These are phyloP conservation scores for Apostichopus californicus DNA, from an alignment of 35 echinoderm and acorn worm genomes.

Conservation along the genomic window DNA sequence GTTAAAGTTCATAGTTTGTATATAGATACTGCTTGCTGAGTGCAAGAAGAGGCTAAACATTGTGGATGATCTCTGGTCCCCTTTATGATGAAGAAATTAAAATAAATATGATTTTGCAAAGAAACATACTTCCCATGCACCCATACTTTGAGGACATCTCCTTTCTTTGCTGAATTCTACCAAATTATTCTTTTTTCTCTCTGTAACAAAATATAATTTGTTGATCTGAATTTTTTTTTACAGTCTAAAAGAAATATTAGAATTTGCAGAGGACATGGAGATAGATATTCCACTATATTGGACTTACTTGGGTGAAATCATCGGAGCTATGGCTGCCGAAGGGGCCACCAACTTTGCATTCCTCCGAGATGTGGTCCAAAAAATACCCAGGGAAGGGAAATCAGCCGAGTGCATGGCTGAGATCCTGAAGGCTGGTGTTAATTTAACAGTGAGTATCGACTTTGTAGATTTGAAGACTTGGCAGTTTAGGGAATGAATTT, in stretches of 20 bases:
- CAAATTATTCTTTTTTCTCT: no score
- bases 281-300: conserved; percentile 79
- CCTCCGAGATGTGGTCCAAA: conserved; percentile 48
- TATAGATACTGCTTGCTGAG: no score
- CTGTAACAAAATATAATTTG: no score
- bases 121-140: no score
- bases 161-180: no score
- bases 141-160: no score
- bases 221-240: not conserved
- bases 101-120: no score
- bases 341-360: conserved; percentile 50
- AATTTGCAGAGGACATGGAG: conserved; percentile 95
- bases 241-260: conserved; percentile 71
- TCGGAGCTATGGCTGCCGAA: conserved; percentile 62
- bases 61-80: no score
- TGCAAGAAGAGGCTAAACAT: no score
- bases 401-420: conserved; percentile 69
- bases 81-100: no score
- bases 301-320: conserved; percentile 78
- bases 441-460: conserved; percentile 66
- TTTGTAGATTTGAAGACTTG: not conserved
- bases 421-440: conserved; percentile 67
- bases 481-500: no score
- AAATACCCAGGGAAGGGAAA: conserved; percentile 51
- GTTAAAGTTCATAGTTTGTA: no score